Base-by-base conservation (phyloP, 2,797 vertebrate genomes). In the Chromobotia macracanthus region DNA sequence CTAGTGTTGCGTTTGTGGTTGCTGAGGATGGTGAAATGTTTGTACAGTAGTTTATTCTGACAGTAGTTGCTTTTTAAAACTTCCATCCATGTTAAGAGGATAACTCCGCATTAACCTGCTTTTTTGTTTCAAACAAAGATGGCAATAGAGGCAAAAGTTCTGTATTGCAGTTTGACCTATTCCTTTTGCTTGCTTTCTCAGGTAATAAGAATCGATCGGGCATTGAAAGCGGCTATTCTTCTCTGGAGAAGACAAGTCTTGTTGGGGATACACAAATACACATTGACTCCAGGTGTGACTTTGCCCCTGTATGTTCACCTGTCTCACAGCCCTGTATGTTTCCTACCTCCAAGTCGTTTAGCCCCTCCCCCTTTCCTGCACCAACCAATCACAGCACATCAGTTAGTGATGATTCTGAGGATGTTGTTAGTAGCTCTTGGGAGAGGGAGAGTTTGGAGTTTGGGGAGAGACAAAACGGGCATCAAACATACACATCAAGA, bases 221-320 rank as follows among this genome's bases (percentile, higher is more conserved):
- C 35, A 60, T 77, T n/a, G 87, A 84, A 38, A 88, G 84, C 72
- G 82, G 82, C 55, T 83, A 83, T 83, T 82, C 81, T 55, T 80
- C 44, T 3, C 25, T 82, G 21, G 86, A 83, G 61, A 88, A 87
- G 72, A 90, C 84, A 2, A 67, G 60, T 53, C 76, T 70, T 18
- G 23, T 51, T 44, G 68, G 72, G 35, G 75, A 81, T 19, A 11
- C 71, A 6, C 72, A 74, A 8, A 11, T 65, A 35, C 21, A 77
- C 65, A 69, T 23, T 71, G 69, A 74, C 44, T n/a, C 25, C 72
- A 85, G 84, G 84, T 85, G 76, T 81, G 69, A 76, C 71, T 18
- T 18, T 66, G 38, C 31, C 50, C n/a, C 41, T 63, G 46, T 58
- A 8, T 60, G 19, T 10, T 72, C 23, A 38, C 3, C 48, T 50